Base-by-base conservation (phyloP, 2,113 vertebrate species). In the Atherinomorus stipes region DNA sequence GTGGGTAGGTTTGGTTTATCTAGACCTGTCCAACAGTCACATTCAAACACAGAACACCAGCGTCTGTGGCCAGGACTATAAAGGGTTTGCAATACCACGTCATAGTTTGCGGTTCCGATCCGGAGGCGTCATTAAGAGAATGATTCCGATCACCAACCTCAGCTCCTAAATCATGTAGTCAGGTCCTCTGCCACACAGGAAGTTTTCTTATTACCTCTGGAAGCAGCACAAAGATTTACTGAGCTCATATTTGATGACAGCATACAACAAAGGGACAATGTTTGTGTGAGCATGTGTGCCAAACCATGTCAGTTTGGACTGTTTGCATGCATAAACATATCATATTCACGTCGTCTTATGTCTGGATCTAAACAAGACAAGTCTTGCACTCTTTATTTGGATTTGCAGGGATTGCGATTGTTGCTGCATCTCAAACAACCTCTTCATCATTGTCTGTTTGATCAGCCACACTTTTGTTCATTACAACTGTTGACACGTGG, bases 81-180 rank as follows among this genome's bases (percentile, higher is more conserved):
- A 77, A 71, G 45, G 38, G 53, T 62, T 66, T 69, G 72, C 62
- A 71, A 67, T 62, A 51, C 22, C 25, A 31, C 67, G 66, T 72
- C 78, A 71, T 64, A 74, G 44, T 66, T 76, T 84, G 74, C 10
- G 70, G 88, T 89, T 83, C 21, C 5, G 19, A 72, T 78, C 74
- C 47, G 18, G 19, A 65, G 80, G 84, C 52, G 13, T 84, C 65
- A 74, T 78, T 78, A 71, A 85, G 60, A 70, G 54, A 83, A 77
- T 47, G 64, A 88, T 88, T 81, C 84, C 37, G 40, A 85, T 81
- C 61, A 40, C 31, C 13, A 53, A 72, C 75, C 85, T 81, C 67
- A 62, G 28, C 71, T 74, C 63, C 64, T 89, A 86, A 91, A 92
- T 90, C 83, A 89, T 83, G 50, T 70, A 68, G 80, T 72, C 78